Percentiles rank a stretch among this genome's conserved stretches.
Evolutionary conservation across 2,888 invertebrate species (phyloP).

Genomic region (Xanthostigma xanthostigma): DNA sequence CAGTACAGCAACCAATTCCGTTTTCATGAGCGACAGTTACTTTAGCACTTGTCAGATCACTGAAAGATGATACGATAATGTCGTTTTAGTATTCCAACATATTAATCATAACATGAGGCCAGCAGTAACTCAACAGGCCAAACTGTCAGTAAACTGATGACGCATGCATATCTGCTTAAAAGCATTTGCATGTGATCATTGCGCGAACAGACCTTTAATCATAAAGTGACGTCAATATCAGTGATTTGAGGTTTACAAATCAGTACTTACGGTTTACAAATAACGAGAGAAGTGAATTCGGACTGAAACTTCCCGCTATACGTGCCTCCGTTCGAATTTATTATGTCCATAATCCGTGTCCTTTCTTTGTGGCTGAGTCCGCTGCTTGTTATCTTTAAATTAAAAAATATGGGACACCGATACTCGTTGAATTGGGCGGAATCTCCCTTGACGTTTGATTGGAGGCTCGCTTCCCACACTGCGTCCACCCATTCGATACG

Average conservation of each 20-base stretch:
- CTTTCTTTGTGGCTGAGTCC: slow-evolving; percentile 51
- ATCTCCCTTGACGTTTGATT: slow-evolving; percentile 41
- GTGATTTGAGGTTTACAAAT: too few species aligned
- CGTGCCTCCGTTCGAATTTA: slow-evolving; percentile 58
- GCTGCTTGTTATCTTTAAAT: slow-evolving; percentile 63
- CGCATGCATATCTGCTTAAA: too few species aligned
- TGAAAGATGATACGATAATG: slow-evolving; percentile 29
- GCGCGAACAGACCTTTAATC: too few species aligned
- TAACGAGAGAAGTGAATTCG: slow-evolving; percentile 37
- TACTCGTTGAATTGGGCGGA: slow-evolving; percentile 46
- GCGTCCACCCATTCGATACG: slow-evolving; percentile 61
- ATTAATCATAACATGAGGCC: too few species aligned
- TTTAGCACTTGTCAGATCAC: slow-evolving; percentile 57
- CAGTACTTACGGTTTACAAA: slow-evolving; percentile 36
- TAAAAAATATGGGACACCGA: slow-evolving; percentile 58
- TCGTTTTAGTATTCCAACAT: too few species aligned
- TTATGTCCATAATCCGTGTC: slow-evolving; percentile 43
- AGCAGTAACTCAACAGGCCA: too few species aligned
- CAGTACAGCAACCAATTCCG: slow-evolving; percentile 46
- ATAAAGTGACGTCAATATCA: too few species aligned
- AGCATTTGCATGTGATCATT: too few species aligned
- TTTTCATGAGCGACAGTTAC: slow-evolving; percentile 42
- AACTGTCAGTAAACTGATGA: too few species aligned
- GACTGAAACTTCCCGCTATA: slow-evolving; percentile 31
- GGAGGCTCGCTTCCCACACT: slow-evolving; percentile 61